Evolutionary conservation across 2,113 vertebrate genomes (phyloP).

Genomic region (Pyrgilauda ruficollis): DNA sequence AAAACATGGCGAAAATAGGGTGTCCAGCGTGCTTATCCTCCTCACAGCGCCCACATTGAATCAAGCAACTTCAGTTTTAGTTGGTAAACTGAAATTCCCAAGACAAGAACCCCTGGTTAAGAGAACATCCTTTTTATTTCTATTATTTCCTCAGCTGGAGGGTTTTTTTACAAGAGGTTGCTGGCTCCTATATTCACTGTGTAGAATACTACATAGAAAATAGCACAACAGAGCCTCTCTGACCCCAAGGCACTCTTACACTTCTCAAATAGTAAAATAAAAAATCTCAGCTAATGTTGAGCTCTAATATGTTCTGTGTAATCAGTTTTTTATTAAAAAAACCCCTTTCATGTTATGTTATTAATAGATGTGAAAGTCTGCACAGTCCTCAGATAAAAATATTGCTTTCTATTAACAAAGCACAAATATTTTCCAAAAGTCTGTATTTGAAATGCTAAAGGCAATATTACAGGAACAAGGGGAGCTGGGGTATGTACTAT

Average conservation of each 20-base stretch:
- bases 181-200: neutral
- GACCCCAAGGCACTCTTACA: neutral
- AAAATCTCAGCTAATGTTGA: neutral
- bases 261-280: neutral
- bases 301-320: neutral
- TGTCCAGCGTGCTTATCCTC: neutral
- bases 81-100: neutral
- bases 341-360: neutral
- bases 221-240: neutral
- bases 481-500: accelerated
- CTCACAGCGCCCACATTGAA: neutral
- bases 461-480: neutral
- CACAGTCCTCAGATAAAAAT: neutral
- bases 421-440: neutral
- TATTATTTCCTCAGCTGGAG: neutral
- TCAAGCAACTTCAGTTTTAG: neutral
- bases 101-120: neutral
- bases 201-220: neutral
- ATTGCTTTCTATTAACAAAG: neutral
- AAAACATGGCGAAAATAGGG: neutral
- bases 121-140: neutral
- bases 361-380: neutral
- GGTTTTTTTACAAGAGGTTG: neutral
- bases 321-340: neutral
- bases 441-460: neutral